A percentile compares a stretch with the other conserved stretches of the same genome.
Evolutionary conservation across 2,113 vertebrate species (phyloP).

Genomic region (Petrocephalus microphthalmus): DNA sequence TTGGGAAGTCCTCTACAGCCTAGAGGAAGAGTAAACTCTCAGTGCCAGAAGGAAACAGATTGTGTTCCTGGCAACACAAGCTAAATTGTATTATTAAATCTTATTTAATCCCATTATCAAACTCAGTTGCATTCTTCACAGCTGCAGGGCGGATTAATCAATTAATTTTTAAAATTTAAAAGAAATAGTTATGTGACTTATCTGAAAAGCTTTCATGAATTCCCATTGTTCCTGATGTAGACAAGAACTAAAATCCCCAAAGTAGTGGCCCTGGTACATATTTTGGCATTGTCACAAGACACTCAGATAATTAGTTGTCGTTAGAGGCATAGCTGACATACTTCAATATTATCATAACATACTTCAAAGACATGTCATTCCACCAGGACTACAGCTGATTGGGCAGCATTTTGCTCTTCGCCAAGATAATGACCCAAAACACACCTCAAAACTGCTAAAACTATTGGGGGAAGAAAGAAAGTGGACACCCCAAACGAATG

Average conservation of each 20-base stretch:
- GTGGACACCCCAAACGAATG: not conserved
- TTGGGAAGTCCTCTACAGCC: not conserved
- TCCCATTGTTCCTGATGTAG: not conserved
- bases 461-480: not conserved
- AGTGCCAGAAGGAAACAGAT: not conserved
- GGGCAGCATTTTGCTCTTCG: not conserved
- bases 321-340: not conserved
- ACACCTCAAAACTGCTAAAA: not conserved
- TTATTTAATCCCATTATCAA: not conserved
- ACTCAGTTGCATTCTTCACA: not conserved
- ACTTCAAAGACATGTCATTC: not conserved
- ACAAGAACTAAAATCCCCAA: not conserved
- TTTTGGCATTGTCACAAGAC: not conserved
- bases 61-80: not conserved
- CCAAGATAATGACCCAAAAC: not conserved
- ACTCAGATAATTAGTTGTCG: not conserved
- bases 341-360: not conserved
- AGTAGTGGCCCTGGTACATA: not conserved
- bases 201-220: not conserved
- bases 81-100: not conserved
- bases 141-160: not conserved
- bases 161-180: not conserved
- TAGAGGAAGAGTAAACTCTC: not conserved
- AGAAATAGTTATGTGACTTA: not conserved
- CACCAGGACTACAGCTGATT: not conserved